Percentiles rank a stretch among this genome's conserved stretches.
Evolutionary conservation across 2,888 invertebrate species (phyloP).

Genomic region (Agrypnus murinus): DNA sequence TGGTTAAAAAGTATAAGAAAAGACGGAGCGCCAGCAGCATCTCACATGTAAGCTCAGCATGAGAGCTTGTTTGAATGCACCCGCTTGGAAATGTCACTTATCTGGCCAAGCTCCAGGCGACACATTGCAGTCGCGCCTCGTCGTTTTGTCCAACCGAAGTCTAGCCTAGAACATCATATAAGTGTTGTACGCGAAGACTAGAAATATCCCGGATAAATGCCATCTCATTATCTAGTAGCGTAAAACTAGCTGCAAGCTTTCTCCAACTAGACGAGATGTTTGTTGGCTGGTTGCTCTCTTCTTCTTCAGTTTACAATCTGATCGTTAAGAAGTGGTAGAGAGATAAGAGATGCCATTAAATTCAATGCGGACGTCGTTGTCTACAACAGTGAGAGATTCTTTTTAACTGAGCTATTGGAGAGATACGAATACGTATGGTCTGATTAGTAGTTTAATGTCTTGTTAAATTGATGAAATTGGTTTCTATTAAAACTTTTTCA

Average conservation of each 20-base stretch:
- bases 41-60: slow-evolving; percentile 57
- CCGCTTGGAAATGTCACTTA: slow-evolving; percentile 67
- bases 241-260: slow-evolving; percentile 33
- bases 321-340: slow-evolving; percentile 26
- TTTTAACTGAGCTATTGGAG: background rate
- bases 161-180: too few relatives aligned
- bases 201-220: slow-evolving; percentile 71
- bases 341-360: slow-evolving; percentile 29
- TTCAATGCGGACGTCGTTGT: slow-evolving; percentile 28
- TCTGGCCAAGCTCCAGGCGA: slow-evolving; percentile 68
- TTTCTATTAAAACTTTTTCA: too few relatives aligned
- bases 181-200: too few relatives aligned
- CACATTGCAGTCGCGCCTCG: slow-evolving; percentile 63
- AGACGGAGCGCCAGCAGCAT: slow-evolving; percentile 40
- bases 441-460: too few relatives aligned
- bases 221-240: slow-evolving; percentile 63
- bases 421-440: background rate
- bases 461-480: too few relatives aligned
- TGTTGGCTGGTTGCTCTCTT: too few relatives aligned
- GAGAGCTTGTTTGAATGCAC: slow-evolving; percentile 59
- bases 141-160: slow-evolving; percentile 58
- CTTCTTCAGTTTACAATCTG: slow-evolving; percentile 30
- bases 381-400: background rate
- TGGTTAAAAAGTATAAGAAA: slow-evolving; percentile 36
- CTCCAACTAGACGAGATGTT: slow-evolving; percentile 35